phyloP scores from a whole-genome alignment of 2,113 vertebrate genomes.

The Pterocles gutturalis region DNA sequence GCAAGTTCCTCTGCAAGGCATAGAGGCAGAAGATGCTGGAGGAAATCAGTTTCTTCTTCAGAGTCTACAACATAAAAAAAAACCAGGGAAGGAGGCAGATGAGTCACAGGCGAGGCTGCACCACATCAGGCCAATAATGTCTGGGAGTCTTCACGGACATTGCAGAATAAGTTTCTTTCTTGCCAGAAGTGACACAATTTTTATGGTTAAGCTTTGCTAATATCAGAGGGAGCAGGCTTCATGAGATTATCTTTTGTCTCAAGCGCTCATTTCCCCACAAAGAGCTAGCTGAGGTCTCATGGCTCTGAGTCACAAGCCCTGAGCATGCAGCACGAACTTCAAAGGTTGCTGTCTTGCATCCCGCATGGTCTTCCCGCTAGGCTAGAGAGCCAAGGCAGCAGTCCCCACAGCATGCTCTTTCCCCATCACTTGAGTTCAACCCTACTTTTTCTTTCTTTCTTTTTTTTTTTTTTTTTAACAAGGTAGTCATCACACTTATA shows the following conservation, averaged over 20 bases:
- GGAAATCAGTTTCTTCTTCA: neutral
- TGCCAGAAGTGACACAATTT: slow-evolving; percentile 40
- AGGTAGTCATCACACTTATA: neutral
- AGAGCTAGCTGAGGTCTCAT: neutral
- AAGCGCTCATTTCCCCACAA: neutral
- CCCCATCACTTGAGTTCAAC: neutral
- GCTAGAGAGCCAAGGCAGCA: neutral
- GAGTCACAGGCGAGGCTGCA: neutral
- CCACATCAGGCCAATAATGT: neutral
- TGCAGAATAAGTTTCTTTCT: neutral
- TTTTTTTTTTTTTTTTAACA: neutral
- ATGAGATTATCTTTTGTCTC: neutral
- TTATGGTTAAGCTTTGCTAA: neutral
- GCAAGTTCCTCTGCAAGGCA: neutral
- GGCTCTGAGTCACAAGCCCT: slow-evolving; percentile 30
- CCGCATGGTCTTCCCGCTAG: accelerated
- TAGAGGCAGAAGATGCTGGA: neutral
- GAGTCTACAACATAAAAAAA: neutral
- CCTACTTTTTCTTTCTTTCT: too few relatives aligned
- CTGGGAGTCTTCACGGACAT: neutral
- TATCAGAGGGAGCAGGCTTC: neutral
- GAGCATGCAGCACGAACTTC: neutral
- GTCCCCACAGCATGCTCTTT: neutral
- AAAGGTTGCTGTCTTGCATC: neutral
- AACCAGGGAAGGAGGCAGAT: neutral